Evolutionary conservation across 2,113 vertebrate species (phyloP).

Genomic region (Heteronetta atricapilla): DNA sequence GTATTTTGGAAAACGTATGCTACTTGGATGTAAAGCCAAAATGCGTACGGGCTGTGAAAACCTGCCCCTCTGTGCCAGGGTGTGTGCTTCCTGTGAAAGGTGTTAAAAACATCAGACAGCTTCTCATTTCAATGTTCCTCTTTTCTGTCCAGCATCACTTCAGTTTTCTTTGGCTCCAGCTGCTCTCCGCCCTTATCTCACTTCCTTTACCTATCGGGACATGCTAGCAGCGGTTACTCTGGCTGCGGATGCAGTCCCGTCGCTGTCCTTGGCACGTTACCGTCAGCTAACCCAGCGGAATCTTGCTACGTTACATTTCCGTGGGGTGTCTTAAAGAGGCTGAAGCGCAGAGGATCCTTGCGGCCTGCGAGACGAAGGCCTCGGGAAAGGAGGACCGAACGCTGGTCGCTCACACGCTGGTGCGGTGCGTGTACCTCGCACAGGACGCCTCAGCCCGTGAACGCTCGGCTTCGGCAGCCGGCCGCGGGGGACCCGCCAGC

Average conservation of each 20-base stretch:
- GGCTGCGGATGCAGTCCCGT: not conserved
- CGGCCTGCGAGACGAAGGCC: constrained; percentile 38
- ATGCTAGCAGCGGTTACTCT: not conserved
- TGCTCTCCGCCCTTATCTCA: constrained; percentile 2
- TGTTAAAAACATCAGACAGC: not conserved
- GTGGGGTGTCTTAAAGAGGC: not conserved
- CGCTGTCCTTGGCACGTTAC: not conserved
- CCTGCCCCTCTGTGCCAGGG: not conserved
- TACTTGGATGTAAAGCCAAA: not conserved
- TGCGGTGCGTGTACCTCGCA: too few relatives aligned
- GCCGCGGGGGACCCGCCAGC: too few relatives aligned
- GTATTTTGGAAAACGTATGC: not conserved
- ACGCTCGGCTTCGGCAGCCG: too few relatives aligned
- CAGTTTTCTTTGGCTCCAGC: not conserved
- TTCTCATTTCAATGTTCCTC: not conserved
- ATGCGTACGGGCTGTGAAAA: not conserved
- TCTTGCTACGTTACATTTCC: constrained; percentile 26
- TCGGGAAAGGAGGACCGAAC: not conserved
- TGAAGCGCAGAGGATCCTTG: constrained; percentile 5
- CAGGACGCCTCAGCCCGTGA: too few relatives aligned
- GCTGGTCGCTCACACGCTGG: not conserved
- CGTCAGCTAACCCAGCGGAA: constrained; percentile 5
- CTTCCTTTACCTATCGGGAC: not conserved
- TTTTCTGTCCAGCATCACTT: not conserved
- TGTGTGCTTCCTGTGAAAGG: not conserved